Base-by-base conservation (phyloP, 1,140 invertebrate genomes). In the Bombus confusus region DNA sequence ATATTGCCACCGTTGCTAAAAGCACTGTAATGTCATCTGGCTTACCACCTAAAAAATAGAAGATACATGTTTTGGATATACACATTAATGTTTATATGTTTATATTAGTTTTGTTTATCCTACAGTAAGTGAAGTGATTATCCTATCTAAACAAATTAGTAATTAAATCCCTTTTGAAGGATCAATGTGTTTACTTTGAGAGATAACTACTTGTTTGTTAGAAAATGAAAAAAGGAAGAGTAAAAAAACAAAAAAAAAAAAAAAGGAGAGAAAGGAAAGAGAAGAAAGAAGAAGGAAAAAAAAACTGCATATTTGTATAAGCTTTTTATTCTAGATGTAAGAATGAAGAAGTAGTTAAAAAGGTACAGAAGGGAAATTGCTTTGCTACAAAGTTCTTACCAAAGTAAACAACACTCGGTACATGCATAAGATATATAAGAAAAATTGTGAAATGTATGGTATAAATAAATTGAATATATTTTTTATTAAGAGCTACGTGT, bases 1-100 rank as follows among this genome's bases (percentile, higher is more conserved):
- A 97, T 95, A 97, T 96, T 90, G 97, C 97, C 94, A 98, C 98
- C 86, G 98, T 98, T 90, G 98, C 98, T 91, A 99, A 96, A 90
- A 99, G 96, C 92, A 99, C 98, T 93, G 99, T 99, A 94, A 99
- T 99, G 95, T 99, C 99, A 94, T 99, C 99, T 74, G 98, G 98
- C 96, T 99, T 99, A 84, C 98, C 98, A 94, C 98, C 98, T 99
- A 95, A 80, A 96, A 97, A 94, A 90, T 93, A 75, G 22, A 64
- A 88, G 78, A 88, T 8, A 62, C n/a, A 79, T 12, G 52, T 22
- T 68, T 34, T 71, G 39, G 31, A 64, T 88, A 77, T n/a, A 39
- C 62, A 82, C 15, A 2, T 43, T 18, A 25, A 62, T 12, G 57
- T 78, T 71, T 43, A n/a, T 39, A 62, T 9, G 64, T 78, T 71